Conservation (phyloP, 35 echinoderm and acorn worm species). For the Ptychodera flava region DNA sequence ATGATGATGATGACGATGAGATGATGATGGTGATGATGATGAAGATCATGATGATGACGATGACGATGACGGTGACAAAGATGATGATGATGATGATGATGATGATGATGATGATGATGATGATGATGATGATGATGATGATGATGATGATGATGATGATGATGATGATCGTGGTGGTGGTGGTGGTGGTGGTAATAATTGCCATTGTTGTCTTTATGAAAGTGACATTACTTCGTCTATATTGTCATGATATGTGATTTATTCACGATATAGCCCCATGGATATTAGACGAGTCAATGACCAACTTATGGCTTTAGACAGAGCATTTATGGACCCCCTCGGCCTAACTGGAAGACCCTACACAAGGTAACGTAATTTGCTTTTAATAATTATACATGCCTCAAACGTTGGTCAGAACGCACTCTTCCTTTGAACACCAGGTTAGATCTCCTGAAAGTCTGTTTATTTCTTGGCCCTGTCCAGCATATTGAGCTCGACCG, state of each 20-base stretch:
- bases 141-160: conserved; percentile 35
- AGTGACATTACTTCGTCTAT: background rate
- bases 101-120: conserved; percentile 13
- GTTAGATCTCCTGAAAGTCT: too few species aligned
- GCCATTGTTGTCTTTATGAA: background rate
- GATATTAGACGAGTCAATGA: conserved; percentile 51
- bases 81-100: background rate
- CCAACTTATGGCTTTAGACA: conserved; percentile 58
- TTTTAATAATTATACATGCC: too few species aligned
- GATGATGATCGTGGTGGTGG: background rate
- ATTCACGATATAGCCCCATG: conserved; percentile 25
- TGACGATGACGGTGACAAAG: too few species aligned
- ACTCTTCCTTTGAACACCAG: too few species aligned
- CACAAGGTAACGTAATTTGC: conserved; percentile 20
- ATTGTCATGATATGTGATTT: background rate
- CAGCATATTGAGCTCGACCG: too few species aligned
- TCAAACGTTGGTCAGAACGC: too few species aligned
- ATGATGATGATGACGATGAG: too few species aligned
- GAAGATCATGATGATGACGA: too few species aligned
- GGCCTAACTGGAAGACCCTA: conserved; percentile 41
- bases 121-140: conserved; percentile 35
- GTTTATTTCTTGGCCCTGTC: too few species aligned
- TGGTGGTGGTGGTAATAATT: background rate
- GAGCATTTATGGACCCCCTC: conserved; percentile 63
- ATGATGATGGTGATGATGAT: too few species aligned